Conservation (phyloP, 2,888 invertebrate species). For the Metellina segmentata region DNA sequence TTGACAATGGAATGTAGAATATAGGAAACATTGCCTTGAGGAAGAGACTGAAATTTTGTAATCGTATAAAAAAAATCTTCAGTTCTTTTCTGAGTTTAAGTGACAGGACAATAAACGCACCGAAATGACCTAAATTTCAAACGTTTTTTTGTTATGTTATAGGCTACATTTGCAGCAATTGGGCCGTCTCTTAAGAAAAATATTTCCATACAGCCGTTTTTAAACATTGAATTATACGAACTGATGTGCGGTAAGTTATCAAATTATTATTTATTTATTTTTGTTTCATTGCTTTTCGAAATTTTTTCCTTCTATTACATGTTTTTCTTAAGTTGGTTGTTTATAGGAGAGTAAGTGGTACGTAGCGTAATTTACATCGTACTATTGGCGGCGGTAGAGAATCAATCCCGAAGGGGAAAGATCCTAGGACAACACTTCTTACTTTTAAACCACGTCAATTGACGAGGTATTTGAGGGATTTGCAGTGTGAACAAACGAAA, state of each 20-base stretch:
- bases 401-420: not conserved
- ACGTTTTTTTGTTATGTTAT: constrained; percentile 53
- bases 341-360: not conserved
- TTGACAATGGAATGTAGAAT: too few relatives aligned
- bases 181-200: constrained; percentile 81
- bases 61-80: too few relatives aligned
- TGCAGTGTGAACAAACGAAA: too few relatives aligned
- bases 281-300: not conserved
- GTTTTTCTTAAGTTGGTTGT: not conserved
- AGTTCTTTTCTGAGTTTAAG: too few relatives aligned
- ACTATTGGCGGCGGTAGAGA: not conserved
- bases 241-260: constrained; percentile 80
- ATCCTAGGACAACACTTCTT: not conserved
- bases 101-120: not conserved
- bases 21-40: too few relatives aligned
- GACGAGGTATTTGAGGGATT: too few relatives aligned
- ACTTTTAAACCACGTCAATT: too few relatives aligned
- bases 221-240: constrained; percentile 82
- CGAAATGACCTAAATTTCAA: not conserved
- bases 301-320: not conserved
- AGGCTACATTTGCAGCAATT: constrained; percentile 81
- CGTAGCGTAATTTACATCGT: not conserved
- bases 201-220: constrained; percentile 80
- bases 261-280: not conserved
- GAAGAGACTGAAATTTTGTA: too few relatives aligned